Evolutionary conservation across 2,888 invertebrate genomes (phyloP).

Genomic region (Eueremaeus valkanovi): DNA sequence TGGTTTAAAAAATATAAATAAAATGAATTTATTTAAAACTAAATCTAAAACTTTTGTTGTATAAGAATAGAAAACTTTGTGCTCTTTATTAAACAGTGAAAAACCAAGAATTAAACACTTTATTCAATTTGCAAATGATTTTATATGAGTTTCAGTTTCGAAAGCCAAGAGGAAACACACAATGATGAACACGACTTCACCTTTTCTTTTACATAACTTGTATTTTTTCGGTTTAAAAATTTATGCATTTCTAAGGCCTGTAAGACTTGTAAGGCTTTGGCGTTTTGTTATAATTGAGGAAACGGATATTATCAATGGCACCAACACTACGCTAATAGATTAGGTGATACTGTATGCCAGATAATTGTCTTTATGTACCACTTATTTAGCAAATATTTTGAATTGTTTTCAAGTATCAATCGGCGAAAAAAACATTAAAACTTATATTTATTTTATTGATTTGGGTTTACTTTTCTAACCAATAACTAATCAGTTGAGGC

Average conservation of each 20-base stretch:
- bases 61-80: background rate
- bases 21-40: background rate
- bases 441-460: background rate
- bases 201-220: conserved; percentile 31
- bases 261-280: background rate
- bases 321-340: background rate
- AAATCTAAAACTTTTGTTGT: too few relatives aligned
- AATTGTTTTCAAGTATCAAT: background rate
- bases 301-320: conserved; percentile 33
- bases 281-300: conserved; percentile 31
- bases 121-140: background rate
- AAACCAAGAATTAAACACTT: background rate
- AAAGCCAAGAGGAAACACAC: conserved; percentile 30
- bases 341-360: too few relatives aligned
- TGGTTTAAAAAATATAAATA: background rate
- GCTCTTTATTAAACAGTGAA: background rate
- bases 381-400: background rate
- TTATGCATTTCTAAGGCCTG: background rate
- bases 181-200: conserved; percentile 29
- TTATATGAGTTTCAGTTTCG: conserved; percentile 10
- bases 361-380: too few relatives aligned
- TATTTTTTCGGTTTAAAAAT: conserved; percentile 20
- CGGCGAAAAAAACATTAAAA: too few relatives aligned
- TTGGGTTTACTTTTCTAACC: background rate
- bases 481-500: conserved; percentile 6